Percentiles rank a stretch among this genome's conserved stretches.
Evolutionary conservation across 2,113 vertebrate genomes (phyloP).

Genomic region (Cnemophilus loriae): DNA sequence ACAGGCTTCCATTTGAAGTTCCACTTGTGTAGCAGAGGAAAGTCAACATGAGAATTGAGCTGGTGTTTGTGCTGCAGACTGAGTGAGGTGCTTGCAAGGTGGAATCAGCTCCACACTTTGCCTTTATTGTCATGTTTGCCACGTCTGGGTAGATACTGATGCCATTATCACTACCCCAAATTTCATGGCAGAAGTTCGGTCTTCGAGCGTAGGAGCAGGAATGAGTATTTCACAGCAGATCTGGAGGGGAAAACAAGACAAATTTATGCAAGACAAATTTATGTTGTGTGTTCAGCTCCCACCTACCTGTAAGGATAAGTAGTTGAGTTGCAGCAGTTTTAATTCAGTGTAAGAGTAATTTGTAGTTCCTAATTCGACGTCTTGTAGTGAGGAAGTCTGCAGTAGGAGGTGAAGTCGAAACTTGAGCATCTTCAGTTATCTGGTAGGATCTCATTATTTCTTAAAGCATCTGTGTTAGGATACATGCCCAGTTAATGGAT

Average conservation of each 20-base stretch:
- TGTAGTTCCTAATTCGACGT: not conserved
- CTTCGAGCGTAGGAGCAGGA: not conserved
- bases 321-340: not conserved
- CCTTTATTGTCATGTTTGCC: not conserved
- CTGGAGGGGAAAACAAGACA: accelerated
- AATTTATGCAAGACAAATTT: not conserved
- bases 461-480: not conserved
- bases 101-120: not conserved
- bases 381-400: not conserved
- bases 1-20: not conserved
- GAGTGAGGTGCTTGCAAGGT: not conserved
- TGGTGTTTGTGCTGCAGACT: not conserved
- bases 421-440: not conserved
- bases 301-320: not conserved
- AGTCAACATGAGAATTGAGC: not conserved
- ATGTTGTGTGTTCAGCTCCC: not conserved
- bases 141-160: not conserved
- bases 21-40: not conserved
- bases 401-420: not conserved
- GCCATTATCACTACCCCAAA: not conserved
- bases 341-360: not conserved
- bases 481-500: not conserved
- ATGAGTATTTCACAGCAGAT: not conserved
- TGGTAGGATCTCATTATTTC: not conserved
- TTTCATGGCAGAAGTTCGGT: not conserved